A percentile compares a stretch with the other conserved stretches of the same genome.
Evolutionary conservation across 2,797 vertebrate genomes (phyloP).

Genomic region (Pseudochaenichthys georgianus): DNA sequence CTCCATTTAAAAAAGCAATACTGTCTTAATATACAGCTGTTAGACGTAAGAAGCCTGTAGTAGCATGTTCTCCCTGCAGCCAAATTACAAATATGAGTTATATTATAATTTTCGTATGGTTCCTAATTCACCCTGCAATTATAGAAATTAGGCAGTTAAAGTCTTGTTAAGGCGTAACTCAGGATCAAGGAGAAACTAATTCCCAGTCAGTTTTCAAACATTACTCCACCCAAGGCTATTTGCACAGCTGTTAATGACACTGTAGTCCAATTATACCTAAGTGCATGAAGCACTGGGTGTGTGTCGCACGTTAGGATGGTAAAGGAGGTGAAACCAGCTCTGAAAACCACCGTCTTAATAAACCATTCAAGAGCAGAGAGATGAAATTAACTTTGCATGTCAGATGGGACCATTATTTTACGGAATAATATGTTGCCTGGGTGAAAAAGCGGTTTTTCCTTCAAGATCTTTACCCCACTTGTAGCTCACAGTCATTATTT

Average conservation of each 20-base stretch:
- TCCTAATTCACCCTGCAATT: conserved; percentile 1
- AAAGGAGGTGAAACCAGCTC: conserved; percentile 7
- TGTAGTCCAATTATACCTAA: conserved; percentile 11
- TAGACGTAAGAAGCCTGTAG: too few species aligned
- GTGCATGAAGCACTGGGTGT: conserved; percentile 18
- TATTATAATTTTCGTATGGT: background rate
- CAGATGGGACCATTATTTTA: conserved; percentile 17
- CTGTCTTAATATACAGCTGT: too few species aligned
- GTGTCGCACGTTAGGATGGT: background rate
- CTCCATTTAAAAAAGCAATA: background rate
- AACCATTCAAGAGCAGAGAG: conserved; percentile 9
- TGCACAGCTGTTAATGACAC: conserved; percentile 10
- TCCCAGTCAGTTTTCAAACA: conserved; percentile 15
- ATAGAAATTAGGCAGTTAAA: conserved; percentile 15
- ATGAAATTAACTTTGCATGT: conserved; percentile 41
- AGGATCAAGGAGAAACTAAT: conserved; percentile 9
- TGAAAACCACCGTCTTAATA: conserved; percentile 20
- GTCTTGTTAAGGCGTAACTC: background rate
- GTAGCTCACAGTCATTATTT: conserved; percentile 22
- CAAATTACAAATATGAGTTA: background rate
- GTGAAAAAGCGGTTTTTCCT: conserved; percentile 24
- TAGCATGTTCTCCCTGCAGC: background rate
- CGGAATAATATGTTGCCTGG: conserved; percentile 23
- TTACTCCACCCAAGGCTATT: background rate
- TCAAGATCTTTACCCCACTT: conserved; percentile 19